Percentiles rank a stretch among this genome's conserved stretches.
Conservation (phyloP, 1,140 invertebrate genomes). For the Drosophila arizonae region DNA sequence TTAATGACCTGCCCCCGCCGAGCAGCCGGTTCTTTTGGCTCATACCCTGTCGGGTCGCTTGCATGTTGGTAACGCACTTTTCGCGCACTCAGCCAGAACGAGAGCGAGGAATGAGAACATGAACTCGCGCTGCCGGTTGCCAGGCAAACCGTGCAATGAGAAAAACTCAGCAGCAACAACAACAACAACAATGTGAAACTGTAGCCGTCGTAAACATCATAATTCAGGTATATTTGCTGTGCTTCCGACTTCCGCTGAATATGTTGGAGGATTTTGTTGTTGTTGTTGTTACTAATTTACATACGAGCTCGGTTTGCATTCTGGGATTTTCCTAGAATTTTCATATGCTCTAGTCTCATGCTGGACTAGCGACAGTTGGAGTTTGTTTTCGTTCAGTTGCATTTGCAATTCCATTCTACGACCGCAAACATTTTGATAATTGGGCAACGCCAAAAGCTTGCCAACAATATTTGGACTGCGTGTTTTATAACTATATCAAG, state of each 20-base stretch:
- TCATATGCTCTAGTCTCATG: neutral
- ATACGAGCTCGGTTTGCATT: conserved; percentile 40
- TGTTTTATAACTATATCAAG: neutral
- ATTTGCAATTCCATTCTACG: neutral
- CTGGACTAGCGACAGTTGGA: neutral
- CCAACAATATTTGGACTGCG: neutral
- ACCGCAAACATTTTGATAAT: neutral
- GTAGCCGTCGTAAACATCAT: conserved; percentile 53
- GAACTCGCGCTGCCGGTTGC: conserved; percentile 21
- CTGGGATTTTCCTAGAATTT: neutral
- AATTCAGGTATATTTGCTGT: conserved; percentile 75
- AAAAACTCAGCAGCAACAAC: conserved; percentile 21
- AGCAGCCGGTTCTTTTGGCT: conserved; percentile 14
- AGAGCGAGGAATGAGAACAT: conserved; percentile 26
- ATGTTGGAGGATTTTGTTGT: conserved; percentile 25
- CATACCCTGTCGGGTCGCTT: conserved; percentile 36
- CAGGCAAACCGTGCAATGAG: conserved; percentile 27
- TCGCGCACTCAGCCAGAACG: conserved; percentile 75
- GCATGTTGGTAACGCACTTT: conserved; percentile 58
- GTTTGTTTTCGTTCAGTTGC: conserved; percentile 5
- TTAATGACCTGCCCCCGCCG: conserved; percentile 57
- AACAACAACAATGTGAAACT: conserved; percentile 11
- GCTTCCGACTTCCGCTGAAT: conserved; percentile 70
- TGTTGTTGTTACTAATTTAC: conserved; percentile 19
- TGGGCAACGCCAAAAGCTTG: neutral